Evolutionary conservation across 2,113 vertebrate species (phyloP), one percentile per base, ranked within the genome.

Genomic region (Carassius carassius): DNA sequence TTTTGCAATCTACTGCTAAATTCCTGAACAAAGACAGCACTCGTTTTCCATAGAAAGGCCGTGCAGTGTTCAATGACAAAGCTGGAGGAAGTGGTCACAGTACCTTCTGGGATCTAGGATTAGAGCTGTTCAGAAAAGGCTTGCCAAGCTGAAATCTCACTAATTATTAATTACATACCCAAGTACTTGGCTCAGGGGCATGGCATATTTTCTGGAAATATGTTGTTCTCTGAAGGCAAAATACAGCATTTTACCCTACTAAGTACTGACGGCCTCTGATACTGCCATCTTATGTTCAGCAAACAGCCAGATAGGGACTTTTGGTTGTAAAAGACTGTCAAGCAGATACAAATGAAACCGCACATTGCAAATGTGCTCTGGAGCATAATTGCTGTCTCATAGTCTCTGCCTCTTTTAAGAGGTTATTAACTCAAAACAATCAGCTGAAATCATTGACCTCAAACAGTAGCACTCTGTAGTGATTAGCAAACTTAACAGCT

Each of bases 151-250:
- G 84, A 83, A 58, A 83, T 83, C 86, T 84, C 25, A 13, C 78
- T 84, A 85, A 86, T 83, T 88, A 88, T 86, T 87, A 86, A 89
- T 89, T 88, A 84, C 78, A 84, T 47, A 58, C 47, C 82, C 78
- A 74, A 83, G 78, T 74, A 74, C 63, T 79, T 87, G 78, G 41
- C 79, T 67, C 69, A 60, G 58, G 83, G 88, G 56, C 70, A 81
- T 78, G 83, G 76, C 82, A 76, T 86, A 60, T 79, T 82, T 79
- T 83, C 41, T 35, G 21, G 63, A 51, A 88, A 85, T 77, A 83
- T 84, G 86, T 73, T 83, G 35, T 78, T 79, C 73, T 76, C 65
- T 17, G 13, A 75, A 67, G 82, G 23, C 37, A 73, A 67, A 80
- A 81, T 25, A 41, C 47, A 67, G 12, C 67, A 32, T 60, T 41